Conservation (phyloP, 2,797 vertebrate genomes). For the Peromyscus attwateri region DNA sequence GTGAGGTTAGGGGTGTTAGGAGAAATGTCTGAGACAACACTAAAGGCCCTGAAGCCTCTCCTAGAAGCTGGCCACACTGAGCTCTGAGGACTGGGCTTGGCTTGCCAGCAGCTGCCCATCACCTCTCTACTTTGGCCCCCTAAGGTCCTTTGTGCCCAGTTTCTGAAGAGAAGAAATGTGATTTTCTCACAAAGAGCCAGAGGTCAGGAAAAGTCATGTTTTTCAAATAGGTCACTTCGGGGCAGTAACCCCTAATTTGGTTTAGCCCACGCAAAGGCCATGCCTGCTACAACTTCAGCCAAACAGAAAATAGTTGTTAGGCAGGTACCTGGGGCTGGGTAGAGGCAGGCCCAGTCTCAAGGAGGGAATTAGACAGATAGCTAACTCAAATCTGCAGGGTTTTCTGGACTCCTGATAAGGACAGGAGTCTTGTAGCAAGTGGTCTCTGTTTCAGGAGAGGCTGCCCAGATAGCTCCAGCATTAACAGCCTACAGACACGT, state of each 20-base stretch:
- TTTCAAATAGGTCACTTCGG: background rate
- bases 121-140: background rate
- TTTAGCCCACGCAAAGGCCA: background rate
- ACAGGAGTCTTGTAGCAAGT: background rate
- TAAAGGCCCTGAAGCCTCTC: background rate
- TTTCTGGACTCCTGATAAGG: background rate
- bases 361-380: background rate
- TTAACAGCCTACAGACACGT: background rate
- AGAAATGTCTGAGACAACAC: background rate
- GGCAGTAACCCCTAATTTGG: background rate
- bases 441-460: background rate
- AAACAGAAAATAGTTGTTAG: background rate
- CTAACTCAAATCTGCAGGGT: background rate
- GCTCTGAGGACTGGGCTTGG: background rate
- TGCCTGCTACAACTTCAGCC: background rate
- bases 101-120: background rate
- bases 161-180: background rate
- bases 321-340: background rate
- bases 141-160: background rate
- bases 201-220: constrained; percentile 12
- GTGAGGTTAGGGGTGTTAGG: no score
- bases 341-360: background rate
- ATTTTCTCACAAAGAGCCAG: background rate
- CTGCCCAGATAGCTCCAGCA: background rate
- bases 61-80: background rate